phyloP scores from a whole-genome alignment of 2,113 vertebrate species.

The Hiodon tergisus region DNA sequence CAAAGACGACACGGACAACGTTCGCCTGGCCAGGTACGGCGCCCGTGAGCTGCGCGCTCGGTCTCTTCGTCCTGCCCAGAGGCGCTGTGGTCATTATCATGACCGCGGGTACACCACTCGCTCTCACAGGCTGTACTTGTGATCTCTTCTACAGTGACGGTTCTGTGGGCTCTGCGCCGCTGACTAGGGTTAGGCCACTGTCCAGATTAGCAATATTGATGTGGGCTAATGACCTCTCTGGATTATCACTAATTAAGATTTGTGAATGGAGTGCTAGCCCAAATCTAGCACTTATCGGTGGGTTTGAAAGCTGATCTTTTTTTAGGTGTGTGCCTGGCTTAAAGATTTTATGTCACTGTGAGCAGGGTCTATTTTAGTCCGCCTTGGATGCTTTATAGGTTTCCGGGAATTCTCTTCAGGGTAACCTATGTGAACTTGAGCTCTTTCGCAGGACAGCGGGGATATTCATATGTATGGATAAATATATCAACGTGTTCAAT shows the following conservation, averaged over 20 bases:
- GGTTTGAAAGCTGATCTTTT: slow-evolving; percentile 9
- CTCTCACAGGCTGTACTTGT: background rate
- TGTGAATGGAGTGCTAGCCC: slow-evolving; percentile 37
- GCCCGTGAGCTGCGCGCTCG: background rate
- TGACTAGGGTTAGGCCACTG: background rate
- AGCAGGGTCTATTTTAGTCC: background rate
- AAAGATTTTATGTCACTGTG: background rate
- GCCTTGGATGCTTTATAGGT: background rate
- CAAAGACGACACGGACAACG: slow-evolving; percentile 82
- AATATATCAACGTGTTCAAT: no score
- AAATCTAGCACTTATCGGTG: slow-evolving; percentile 38
- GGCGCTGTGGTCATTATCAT: no score
- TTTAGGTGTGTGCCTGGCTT: background rate
- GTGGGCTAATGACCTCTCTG: slow-evolving; percentile 28
- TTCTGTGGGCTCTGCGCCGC: background rate
- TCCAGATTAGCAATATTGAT: slow-evolving; percentile 36
- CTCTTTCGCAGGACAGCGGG: no score
- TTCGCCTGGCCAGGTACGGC: slow-evolving; percentile 79
- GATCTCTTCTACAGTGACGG: background rate
- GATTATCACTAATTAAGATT: slow-evolving; percentile 51
- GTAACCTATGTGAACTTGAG: no score
- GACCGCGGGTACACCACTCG: no score
- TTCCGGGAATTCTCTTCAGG: no score
- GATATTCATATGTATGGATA: no score
- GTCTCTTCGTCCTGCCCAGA: background rate